phyloP scores from a whole-genome alignment of 1,140 invertebrate species.

The Pygmarrhopalites habei region DNA sequence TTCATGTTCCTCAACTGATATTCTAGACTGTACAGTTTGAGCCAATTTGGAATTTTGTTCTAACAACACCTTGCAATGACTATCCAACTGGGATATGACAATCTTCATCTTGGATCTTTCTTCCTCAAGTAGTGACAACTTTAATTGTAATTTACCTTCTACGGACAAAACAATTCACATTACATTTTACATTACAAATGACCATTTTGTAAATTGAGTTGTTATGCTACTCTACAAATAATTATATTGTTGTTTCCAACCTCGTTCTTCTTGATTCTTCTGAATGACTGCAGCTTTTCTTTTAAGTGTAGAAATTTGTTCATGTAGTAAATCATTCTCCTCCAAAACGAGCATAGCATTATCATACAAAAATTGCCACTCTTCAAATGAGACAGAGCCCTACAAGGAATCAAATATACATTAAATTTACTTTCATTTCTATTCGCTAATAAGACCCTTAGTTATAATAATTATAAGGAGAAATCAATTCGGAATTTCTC shows the following conservation, averaged over 20 bases:
- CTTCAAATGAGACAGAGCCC: slow-evolving; percentile 43
- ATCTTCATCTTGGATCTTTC: slow-evolving; percentile 54
- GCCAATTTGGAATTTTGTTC: slow-evolving; percentile 51
- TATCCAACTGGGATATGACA: slow-evolving; percentile 49
- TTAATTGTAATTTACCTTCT: slow-evolving; percentile 9
- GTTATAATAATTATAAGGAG: neutral
- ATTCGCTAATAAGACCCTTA: neutral
- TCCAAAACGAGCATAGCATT: slow-evolving; percentile 49
- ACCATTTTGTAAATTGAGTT: neutral
- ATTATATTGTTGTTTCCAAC: slow-evolving; percentile 21
- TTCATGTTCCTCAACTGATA: slow-evolving; percentile 50
- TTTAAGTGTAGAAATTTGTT: slow-evolving; percentile 48
- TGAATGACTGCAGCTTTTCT: slow-evolving; percentile 56
- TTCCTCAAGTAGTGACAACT: slow-evolving; percentile 50
- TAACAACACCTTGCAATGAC: slow-evolving; percentile 48
- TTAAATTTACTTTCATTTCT: slow-evolving; percentile 1
- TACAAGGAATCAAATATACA: slow-evolving; percentile 35
- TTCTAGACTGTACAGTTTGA: slow-evolving; percentile 48
- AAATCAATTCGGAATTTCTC: too few species aligned
- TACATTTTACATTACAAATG: slow-evolving; percentile 6
- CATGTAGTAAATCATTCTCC: slow-evolving; percentile 44
- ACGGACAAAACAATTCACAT: slow-evolving; percentile 3
- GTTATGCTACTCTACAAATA: neutral
- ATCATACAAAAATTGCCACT: slow-evolving; percentile 45
- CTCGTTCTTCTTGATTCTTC: slow-evolving; percentile 40